Base-by-base conservation (phyloP, 2,797 vertebrate species). In the Sebastes vulpes region DNA sequence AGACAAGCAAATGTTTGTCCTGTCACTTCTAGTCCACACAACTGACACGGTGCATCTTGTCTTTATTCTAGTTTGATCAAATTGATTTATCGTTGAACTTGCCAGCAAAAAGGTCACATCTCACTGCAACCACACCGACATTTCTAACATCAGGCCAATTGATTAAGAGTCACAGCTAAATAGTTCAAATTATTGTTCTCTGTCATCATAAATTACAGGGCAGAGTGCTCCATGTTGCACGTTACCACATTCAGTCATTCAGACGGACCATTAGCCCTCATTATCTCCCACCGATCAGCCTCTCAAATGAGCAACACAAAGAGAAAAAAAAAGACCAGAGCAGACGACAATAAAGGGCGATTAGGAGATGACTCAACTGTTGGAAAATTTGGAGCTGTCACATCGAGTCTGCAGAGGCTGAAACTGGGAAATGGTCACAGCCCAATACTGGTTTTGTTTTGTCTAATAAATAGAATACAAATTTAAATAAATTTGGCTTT, bases 261-360 rank as follows among this genome's bases (percentile, higher is more conserved):
- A 76, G 74, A 87, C 72, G 83, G 38, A 71, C 72, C 81, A 83
- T 89, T 89, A 87, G 59, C 57, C 58, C 64, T 85, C 63, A 87
- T 89, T 88, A 88, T 79, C 46, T 66, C 70, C 74, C 65, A 79
- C 70, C 52, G 26, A 86, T 86, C 83, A 81, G 76, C 50, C 79
- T 80, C 72, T 71, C 71, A 85, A 84, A 83, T 86, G 32, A 85
- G 79, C 65, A 21, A 71, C 57, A 60, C 38, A 61, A 7, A 42
- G 58, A 65, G 57, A 58, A 57, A 78, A 67, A 67, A 73, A 61
- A 52, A 65, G 71, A 67, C 32, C 58, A 7, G 29, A 59, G 50
- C 72, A 83, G 78, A 65, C 6, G 71, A 87, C 75, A 76, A 76
- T 79, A 74, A 89, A 81, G 77, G 61, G 20, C n/a, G 29, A 78